Percentiles rank a stretch among this genome's conserved stretches.
Conservation (phyloP, 2,113 vertebrate genomes). For the Promerops cafer region DNA sequence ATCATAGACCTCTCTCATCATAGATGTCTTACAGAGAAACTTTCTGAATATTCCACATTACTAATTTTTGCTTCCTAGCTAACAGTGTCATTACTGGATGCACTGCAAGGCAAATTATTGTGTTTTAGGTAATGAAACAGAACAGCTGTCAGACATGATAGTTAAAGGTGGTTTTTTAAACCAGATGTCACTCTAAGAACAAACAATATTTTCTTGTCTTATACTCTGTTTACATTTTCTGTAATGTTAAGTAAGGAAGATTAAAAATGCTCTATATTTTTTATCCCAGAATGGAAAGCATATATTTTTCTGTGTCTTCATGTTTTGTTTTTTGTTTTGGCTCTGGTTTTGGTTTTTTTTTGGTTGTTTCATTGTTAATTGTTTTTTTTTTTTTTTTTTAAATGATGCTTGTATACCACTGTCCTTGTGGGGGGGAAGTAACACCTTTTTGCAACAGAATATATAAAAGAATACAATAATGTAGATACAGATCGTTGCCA, state of each 20-base stretch:
- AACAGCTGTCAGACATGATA: not conserved
- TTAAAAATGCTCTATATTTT: not conserved
- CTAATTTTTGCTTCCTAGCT: not conserved
- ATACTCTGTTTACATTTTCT: not conserved
- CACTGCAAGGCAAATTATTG: not conserved
- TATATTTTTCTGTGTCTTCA: not conserved
- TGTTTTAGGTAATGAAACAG: not conserved
- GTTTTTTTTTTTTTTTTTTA: not conserved
- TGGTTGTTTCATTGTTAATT: not conserved
- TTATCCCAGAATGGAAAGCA: not conserved
- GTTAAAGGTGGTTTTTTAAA: not conserved
- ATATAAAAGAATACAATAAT: not conserved
- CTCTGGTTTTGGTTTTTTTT: not conserved
- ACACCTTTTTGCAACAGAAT: not conserved
- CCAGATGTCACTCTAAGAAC: not conserved
- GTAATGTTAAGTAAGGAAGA: not conserved
- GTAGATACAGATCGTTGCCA: not conserved
- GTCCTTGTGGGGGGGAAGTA: not conserved
- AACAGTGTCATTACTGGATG: not conserved
- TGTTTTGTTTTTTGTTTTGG: not conserved
- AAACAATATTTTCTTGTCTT: not conserved
- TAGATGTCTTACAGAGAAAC: not conserved
- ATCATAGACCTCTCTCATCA: not conserved
- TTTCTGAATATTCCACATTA: not conserved
- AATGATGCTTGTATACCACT: not conserved